These are phyloP conservation scores for Cephus pygmeus DNA, from an alignment of 2,888 invertebrate genomes.

Conservation along the genomic window DNA sequence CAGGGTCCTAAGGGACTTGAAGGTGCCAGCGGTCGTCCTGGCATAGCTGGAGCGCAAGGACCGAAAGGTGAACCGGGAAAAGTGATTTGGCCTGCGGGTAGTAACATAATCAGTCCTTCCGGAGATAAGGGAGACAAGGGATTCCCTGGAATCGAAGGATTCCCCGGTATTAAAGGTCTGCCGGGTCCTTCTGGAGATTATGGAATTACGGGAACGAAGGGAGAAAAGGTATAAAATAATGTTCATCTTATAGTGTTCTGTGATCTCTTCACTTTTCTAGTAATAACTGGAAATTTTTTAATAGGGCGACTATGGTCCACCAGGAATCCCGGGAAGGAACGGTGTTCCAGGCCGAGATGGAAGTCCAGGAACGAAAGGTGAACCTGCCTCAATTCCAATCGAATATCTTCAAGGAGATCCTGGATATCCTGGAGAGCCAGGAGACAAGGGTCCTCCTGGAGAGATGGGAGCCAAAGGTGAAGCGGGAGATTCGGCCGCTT, in stretches of 20 bases:
- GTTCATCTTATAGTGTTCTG: not conserved
- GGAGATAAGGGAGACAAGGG: constrained; percentile 71
- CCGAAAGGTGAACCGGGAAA: constrained; percentile 65
- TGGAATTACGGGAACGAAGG: constrained; percentile 71
- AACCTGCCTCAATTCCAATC: constrained; percentile 68
- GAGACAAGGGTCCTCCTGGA: constrained; percentile 65
- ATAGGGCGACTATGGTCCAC: constrained; percentile 62
- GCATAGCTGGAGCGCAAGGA: constrained; percentile 72
- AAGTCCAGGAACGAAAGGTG: constrained; percentile 70
- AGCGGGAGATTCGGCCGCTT: constrained; percentile 62
- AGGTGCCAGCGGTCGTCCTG: constrained; percentile 68
- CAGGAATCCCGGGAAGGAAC: constrained; percentile 66
- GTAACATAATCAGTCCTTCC: constrained; percentile 40
- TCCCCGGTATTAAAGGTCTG: constrained; percentile 65
- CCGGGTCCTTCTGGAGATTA: constrained; percentile 59
- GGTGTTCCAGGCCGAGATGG: constrained; percentile 67
- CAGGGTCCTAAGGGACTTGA: constrained; percentile 63
- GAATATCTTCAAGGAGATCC: constrained; percentile 67
- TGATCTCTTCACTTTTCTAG: not conserved
- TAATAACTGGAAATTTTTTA: not conserved
- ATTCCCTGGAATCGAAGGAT: constrained; percentile 69
- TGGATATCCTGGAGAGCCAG: constrained; percentile 53
- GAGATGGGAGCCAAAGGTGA: constrained; percentile 64
- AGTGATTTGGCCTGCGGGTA: constrained; percentile 47
- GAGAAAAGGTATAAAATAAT: constrained; percentile 66